Conservation (phyloP, 2,797 vertebrate species). For the Valencia hispanica region DNA sequence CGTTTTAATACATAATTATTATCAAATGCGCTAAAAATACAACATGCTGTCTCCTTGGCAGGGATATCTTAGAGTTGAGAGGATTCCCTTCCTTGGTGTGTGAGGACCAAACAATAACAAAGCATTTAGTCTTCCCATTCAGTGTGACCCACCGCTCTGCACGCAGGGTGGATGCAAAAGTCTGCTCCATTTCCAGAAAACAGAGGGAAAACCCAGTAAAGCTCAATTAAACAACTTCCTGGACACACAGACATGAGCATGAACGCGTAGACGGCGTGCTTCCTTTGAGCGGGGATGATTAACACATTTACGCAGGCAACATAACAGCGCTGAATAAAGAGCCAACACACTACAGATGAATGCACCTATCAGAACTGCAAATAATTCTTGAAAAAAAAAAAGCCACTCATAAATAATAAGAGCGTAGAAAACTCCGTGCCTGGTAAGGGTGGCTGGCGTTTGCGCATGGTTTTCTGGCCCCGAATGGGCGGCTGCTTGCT, state of each 20-base stretch:
- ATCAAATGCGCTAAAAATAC: neutral
- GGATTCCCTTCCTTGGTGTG: slow-evolving; percentile 50
- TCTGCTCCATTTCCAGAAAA: slow-evolving; percentile 3
- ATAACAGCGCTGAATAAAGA: neutral
- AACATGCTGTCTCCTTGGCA: neutral
- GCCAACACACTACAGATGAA: neutral
- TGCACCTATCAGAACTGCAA: neutral
- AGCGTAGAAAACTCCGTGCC: slow-evolving; percentile 29
- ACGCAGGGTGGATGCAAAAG: slow-evolving; percentile 34
- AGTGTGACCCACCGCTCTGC: slow-evolving; percentile 49
- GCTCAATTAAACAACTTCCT: slow-evolving; percentile 11
- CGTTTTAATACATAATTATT: neutral
- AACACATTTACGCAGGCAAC: neutral
- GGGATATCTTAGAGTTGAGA: slow-evolving; percentile 4
- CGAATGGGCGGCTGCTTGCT: slow-evolving; percentile 20
- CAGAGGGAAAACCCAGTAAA: slow-evolving; percentile 24
- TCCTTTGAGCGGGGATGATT: neutral
- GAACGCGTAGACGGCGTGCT: neutral
- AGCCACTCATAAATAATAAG: slow-evolving; percentile 65
- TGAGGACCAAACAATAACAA: slow-evolving; percentile 12
- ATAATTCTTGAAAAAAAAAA: neutral
- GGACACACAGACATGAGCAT: neutral
- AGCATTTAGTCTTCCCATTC: neutral
- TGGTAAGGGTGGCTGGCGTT: slow-evolving; percentile 72
- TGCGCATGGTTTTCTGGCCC: slow-evolving; percentile 57